Conservation (phyloP, 1,140 invertebrate genomes). For the Scaptomyza montana region DNA sequence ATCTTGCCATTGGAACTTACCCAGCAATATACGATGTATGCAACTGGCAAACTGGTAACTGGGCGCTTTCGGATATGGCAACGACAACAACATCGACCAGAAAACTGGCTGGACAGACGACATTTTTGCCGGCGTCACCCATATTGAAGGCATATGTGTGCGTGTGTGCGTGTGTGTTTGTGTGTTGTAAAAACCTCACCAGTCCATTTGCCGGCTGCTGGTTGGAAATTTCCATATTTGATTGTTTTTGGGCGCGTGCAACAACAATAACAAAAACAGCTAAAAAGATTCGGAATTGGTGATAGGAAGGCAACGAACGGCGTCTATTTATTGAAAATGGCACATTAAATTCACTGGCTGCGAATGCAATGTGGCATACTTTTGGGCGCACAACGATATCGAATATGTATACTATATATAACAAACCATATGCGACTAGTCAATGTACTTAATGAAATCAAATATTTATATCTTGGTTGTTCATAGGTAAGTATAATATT, state of each 20-base stretch:
- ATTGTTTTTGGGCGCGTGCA: slow-evolving; percentile 71
- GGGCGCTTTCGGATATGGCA: slow-evolving; percentile 15
- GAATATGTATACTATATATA: not conserved
- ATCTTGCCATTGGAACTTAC: slow-evolving; percentile 68
- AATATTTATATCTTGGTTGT: no score
- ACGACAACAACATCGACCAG: slow-evolving; percentile 43
- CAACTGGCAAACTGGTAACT: slow-evolving; percentile 35
- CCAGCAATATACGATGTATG: slow-evolving; percentile 56
- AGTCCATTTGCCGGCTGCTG: not conserved
- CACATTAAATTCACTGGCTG: slow-evolving; percentile 59
- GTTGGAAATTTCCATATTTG: slow-evolving; percentile 73
- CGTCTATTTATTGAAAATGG: slow-evolving; percentile 75
- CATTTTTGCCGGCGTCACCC: slow-evolving; percentile 31
- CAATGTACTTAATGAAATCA: not conserved
- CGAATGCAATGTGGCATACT: slow-evolving; percentile 40
- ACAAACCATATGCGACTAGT: not conserved
- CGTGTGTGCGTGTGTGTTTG: slow-evolving; percentile 46
- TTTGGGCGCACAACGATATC: slow-evolving; percentile 1
- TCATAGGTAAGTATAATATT: no score
- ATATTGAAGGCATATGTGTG: slow-evolving; percentile 45
- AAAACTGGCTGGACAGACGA: not conserved
- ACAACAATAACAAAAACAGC: slow-evolving; percentile 21
- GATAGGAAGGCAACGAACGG: slow-evolving; percentile 14
- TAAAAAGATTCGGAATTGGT: slow-evolving; percentile 16
- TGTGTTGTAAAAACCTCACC: not conserved